A percentile compares a stretch with the other conserved stretches of the same genome.
These are phyloP conservation scores for Alectoris magna DNA, from an alignment of 2,797 vertebrate genomes.

Conservation along the genomic window DNA sequence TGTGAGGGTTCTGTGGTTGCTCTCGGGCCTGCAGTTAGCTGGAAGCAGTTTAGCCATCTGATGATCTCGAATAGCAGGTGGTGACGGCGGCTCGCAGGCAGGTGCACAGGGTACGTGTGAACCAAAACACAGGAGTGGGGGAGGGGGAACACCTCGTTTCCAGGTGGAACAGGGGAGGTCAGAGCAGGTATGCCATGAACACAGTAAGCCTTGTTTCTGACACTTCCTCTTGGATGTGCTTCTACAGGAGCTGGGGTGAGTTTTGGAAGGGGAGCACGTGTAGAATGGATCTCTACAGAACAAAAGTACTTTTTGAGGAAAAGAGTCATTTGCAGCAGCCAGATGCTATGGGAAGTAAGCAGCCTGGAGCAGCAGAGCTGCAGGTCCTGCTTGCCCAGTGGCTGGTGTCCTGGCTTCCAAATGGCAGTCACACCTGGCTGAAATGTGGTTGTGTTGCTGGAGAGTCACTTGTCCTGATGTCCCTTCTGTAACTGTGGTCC, in stretches of 20 bases:
- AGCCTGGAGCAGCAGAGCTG: not conserved
- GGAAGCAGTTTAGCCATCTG: not conserved
- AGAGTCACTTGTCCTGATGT: not conserved
- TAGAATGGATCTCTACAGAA: not conserved
- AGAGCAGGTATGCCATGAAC: not conserved
- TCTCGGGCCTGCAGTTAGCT: not conserved
- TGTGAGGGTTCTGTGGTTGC: not conserved
- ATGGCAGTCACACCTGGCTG: not conserved
- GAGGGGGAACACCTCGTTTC: not conserved
- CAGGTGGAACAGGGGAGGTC: not conserved
- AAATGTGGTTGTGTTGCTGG: not conserved
- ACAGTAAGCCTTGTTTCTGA: not conserved
- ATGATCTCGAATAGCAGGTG: not conserved
- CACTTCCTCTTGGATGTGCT: not conserved
- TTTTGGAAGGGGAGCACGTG: not conserved
- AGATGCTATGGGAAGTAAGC: not conserved
- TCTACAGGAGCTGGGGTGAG: not conserved
- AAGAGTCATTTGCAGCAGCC: not conserved
- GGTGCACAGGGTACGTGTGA: not conserved
- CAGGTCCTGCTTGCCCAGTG: not conserved
- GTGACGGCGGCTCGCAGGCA: not conserved
- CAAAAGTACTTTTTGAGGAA: not conserved
- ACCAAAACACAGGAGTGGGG: not conserved
- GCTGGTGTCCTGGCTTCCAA: not conserved
- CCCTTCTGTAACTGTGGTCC: not conserved